Evolutionary conservation across 2,888 invertebrate species (phyloP).

Genomic region (Chalcosyrphus nemorum): DNA sequence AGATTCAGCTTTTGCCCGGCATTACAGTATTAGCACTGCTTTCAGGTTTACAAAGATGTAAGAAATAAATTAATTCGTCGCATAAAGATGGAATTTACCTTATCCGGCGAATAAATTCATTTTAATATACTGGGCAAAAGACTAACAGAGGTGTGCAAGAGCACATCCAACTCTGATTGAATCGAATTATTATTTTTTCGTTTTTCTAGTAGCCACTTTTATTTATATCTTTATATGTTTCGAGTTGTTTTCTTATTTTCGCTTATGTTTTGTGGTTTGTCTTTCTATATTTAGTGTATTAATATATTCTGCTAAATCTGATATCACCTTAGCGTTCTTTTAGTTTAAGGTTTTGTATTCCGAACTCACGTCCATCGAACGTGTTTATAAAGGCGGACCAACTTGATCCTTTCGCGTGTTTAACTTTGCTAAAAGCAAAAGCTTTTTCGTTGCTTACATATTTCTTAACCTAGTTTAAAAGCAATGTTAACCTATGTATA

Average conservation of each 20-base stretch:
- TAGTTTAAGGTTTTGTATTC: slow-evolving; percentile 44
- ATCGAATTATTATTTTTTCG: slow-evolving; percentile 74
- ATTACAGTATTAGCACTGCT: slow-evolving; percentile 68
- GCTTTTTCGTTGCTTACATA: slow-evolving; percentile 53
- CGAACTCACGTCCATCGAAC: slow-evolving; percentile 74
- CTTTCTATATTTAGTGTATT: slow-evolving; percentile 77
- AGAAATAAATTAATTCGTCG: slow-evolving; percentile 77
- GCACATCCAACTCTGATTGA: slow-evolving; percentile 80
- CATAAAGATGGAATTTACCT: slow-evolving; percentile 76
- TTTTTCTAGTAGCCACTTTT: slow-evolving; percentile 48
- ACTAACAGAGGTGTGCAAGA: slow-evolving; percentile 81
- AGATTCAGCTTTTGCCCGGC: slow-evolving; percentile 81
- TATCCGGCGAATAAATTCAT: slow-evolving; percentile 78
- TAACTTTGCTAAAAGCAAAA: slow-evolving; percentile 60
- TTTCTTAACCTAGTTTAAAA: slow-evolving; percentile 70
- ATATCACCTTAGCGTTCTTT: slow-evolving; percentile 78
- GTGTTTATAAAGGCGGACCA: slow-evolving; percentile 31
- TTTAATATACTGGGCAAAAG: slow-evolving; percentile 77
- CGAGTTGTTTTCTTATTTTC: slow-evolving; percentile 66
- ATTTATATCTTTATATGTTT: slow-evolving; percentile 59
- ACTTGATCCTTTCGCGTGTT: slow-evolving; percentile 28
- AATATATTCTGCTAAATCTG: slow-evolving; percentile 80
- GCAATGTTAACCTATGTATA: slow-evolving; percentile 71
- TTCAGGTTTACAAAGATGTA: slow-evolving; percentile 68
- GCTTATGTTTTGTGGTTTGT: slow-evolving; percentile 65